phyloP scores from a whole-genome alignment of 2,888 invertebrate genomes.

The Caenorhabditis japonica region DNA sequence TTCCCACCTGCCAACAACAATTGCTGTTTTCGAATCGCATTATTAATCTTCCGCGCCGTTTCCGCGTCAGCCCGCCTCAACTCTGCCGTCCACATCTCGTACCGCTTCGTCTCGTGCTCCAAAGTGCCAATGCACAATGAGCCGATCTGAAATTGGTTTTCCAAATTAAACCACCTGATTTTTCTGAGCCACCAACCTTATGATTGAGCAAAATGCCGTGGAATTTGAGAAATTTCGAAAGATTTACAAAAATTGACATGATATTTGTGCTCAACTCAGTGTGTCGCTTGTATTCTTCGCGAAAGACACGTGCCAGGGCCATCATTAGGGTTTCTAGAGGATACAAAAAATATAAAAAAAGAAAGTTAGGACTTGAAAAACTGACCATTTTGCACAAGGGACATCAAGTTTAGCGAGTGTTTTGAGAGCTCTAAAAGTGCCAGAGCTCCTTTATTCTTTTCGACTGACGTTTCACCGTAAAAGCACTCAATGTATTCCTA shows the following conservation, averaged over 20 bases:
- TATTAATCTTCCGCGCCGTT: constrained; percentile 84
- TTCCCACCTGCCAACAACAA: constrained; percentile 85
- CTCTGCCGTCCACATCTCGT: constrained; percentile 87
- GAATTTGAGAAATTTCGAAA: constrained; percentile 94
- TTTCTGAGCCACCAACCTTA: constrained; percentile 83
- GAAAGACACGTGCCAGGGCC: constrained; percentile 91
- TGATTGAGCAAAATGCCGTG: constrained; percentile 94
- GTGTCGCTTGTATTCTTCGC: constrained; percentile 97
- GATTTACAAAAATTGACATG: constrained; percentile 95
- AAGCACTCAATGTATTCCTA: constrained; percentile 94
- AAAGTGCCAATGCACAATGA: constrained; percentile 96
- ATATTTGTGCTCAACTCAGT: constrained; percentile 96
- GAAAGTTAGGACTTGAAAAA: no score
- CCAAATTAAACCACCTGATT: neutral
- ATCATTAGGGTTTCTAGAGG: constrained; percentile 87
- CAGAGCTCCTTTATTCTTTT: constrained; percentile 90
- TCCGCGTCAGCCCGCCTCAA: constrained; percentile 74
- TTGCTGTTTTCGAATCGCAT: constrained; percentile 93
- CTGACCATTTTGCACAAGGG: constrained; percentile 91
- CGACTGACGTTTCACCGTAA: constrained; percentile 87
- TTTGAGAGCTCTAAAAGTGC: constrained; percentile 91
- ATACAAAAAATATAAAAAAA: no score
- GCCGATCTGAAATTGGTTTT: constrained; percentile 81
- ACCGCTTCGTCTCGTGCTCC: constrained; percentile 92
- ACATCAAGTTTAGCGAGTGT: constrained; percentile 92